Conservation (phyloP, 2,888 invertebrate species). For the Mamestra brassicae region DNA sequence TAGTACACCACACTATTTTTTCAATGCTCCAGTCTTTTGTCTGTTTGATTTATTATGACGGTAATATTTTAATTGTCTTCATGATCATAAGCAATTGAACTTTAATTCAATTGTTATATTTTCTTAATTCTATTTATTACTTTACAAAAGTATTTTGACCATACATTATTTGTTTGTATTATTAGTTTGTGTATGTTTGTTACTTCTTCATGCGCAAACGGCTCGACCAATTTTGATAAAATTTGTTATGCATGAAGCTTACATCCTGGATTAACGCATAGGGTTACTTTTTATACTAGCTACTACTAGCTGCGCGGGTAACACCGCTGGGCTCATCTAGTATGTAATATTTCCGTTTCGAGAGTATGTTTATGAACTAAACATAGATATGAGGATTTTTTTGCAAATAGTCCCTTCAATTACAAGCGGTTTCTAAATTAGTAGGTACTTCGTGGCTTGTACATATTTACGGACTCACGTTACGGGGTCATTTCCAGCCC, state of each 20-base stretch:
- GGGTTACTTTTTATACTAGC: too few relatives aligned
- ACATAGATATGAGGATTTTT: too few relatives aligned
- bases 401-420: not conserved
- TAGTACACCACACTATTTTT: not conserved
- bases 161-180: not conserved
- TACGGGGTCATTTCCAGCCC: not conserved
- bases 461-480: not conserved
- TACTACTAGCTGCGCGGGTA: too few relatives aligned
- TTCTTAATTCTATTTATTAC: not conserved
- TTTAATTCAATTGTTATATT: not conserved
- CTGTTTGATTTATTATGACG: not conserved
- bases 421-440: not conserved
- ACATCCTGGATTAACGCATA: too few relatives aligned
- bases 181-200: too few relatives aligned
- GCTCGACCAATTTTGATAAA: too few relatives aligned
- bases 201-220: too few relatives aligned
- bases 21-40: not conserved
- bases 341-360: not conserved
- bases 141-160: not conserved
- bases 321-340: too few relatives aligned
- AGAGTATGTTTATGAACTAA: not conserved
- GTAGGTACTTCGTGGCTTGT: not conserved
- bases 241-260: too few relatives aligned
- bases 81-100: slow-evolving; percentile 2
- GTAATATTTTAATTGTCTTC: not conserved